These are phyloP conservation scores for Eriocheir sinensis DNA, from an alignment of 1,140 invertebrate species.

Conservation along the genomic window DNA sequence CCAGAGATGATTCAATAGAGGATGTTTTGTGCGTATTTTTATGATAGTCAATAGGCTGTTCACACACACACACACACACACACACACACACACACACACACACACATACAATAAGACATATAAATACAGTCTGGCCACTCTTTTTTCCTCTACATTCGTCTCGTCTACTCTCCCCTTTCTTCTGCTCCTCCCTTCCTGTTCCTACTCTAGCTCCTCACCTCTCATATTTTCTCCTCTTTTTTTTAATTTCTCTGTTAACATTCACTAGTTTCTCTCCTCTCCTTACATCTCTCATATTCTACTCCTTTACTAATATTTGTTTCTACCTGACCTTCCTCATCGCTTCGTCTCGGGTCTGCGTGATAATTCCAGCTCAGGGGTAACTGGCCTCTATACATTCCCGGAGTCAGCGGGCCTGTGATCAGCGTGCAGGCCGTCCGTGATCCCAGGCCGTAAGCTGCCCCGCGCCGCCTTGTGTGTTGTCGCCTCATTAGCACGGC, in stretches of 20 bases:
- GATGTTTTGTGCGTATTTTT: not conserved
- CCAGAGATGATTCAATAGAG: no score
- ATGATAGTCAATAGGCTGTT: no score
- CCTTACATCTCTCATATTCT: no score
- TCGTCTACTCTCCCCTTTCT: no score
- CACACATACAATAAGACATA: not conserved
- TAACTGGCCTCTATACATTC: not conserved
- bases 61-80: not conserved
- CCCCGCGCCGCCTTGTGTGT: constrained; percentile 17
- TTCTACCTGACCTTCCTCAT: not conserved
- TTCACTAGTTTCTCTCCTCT: no score
- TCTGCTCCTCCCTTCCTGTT: not conserved
- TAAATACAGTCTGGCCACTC: not conserved
- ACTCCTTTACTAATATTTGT: no score
- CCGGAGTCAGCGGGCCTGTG: not conserved
- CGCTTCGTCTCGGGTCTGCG: not conserved
- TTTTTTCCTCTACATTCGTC: no score
- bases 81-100: constrained; percentile 4
- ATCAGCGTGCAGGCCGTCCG: not conserved
- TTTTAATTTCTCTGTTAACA: no score
- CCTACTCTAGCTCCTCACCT: no score
- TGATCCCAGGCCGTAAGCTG: not conserved
- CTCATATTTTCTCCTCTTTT: no score
- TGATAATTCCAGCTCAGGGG: not conserved
- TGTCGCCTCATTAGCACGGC: not conserved